Evolutionary conservation across 2,113 vertebrate species (phyloP).

Genomic region (Etheostoma cragini): DNA sequence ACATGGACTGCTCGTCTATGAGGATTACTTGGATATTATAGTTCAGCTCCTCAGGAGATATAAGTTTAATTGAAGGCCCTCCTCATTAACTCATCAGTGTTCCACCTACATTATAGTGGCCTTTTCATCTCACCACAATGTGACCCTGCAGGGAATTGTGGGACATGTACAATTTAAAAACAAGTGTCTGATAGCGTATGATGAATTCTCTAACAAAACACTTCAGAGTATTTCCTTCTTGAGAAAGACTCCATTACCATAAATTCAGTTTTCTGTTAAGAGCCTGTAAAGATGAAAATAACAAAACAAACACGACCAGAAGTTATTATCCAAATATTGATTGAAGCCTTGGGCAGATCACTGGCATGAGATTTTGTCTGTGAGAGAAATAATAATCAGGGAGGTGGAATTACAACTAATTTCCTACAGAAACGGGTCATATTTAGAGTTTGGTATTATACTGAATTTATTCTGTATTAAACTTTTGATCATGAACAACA

Average conservation of each 20-base stretch:
- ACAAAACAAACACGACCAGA: constrained; percentile 21
- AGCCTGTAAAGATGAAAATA: not conserved
- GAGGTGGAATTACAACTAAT: not conserved
- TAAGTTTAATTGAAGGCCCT: constrained; percentile 79
- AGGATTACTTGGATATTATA: constrained; percentile 68
- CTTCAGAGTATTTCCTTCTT: constrained; percentile 34
- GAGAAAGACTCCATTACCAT: constrained; percentile 14
- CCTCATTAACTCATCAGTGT: constrained; percentile 75
- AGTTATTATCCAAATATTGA: constrained; percentile 38
- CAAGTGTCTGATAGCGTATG: constrained; percentile 63
- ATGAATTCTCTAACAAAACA: constrained; percentile 46
- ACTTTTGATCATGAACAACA: not conserved
- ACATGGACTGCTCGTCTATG: constrained; percentile 44
- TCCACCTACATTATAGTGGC: constrained; percentile 64
- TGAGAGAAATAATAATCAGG: constrained; percentile 11
- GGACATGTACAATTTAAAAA: constrained; percentile 68
- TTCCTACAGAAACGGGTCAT: not conserved
- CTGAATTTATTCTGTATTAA: not conserved
- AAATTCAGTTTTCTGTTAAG: constrained; percentile 22
- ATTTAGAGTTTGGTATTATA: not conserved
- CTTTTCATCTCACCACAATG: constrained; percentile 66
- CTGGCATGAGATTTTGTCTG: not conserved
- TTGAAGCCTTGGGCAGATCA: constrained; percentile 10
- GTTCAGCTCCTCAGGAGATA: constrained; percentile 66
- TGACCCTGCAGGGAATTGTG: constrained; percentile 67